A percentile compares a stretch with the other conserved stretches of the same genome.
Evolutionary conservation across 1,140 invertebrate species (phyloP).

Genomic region (Heliconius congener): DNA sequence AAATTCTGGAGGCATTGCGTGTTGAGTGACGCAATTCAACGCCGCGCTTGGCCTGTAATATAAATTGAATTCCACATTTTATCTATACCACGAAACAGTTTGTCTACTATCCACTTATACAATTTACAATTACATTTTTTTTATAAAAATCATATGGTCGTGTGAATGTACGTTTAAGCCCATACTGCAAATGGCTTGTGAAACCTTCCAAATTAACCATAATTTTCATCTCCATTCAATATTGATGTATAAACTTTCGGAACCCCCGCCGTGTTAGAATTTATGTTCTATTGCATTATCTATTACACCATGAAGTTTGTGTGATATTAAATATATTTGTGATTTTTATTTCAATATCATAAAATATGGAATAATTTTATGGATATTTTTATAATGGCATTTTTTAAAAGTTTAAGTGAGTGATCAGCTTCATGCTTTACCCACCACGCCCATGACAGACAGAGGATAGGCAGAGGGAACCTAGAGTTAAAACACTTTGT

Average conservation of each 20-base stretch:
- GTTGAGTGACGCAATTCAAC: no score
- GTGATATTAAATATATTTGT: neutral
- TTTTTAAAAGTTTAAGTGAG: neutral
- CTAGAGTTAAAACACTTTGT: no score
- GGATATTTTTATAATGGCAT: neutral
- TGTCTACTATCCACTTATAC: neutral
- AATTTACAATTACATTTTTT: neutral
- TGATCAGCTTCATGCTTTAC: no score
- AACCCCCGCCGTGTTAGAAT: conserved; percentile 28
- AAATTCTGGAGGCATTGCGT: no score
- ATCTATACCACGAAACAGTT: neutral
- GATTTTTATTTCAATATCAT: conserved; percentile 35
- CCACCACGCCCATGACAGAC: no score
- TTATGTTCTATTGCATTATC: conserved; percentile 29
- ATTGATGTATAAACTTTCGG: conserved; percentile 32
- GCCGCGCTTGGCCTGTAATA: no score
- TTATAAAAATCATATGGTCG: neutral
- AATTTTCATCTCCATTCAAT: conserved; percentile 26
- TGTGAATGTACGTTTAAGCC: neutral
- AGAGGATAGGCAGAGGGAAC: no score
- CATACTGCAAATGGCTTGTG: conserved; percentile 28
- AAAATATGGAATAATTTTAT: neutral
- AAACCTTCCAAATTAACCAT: conserved; percentile 33
- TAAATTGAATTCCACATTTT: no score
- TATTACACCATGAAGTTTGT: conserved; percentile 24